A percentile compares a stretch with the other conserved stretches of the same genome.
phyloP scores from a whole-genome alignment of 2,888 invertebrate species.

The Steinernema carpocapsae region DNA sequence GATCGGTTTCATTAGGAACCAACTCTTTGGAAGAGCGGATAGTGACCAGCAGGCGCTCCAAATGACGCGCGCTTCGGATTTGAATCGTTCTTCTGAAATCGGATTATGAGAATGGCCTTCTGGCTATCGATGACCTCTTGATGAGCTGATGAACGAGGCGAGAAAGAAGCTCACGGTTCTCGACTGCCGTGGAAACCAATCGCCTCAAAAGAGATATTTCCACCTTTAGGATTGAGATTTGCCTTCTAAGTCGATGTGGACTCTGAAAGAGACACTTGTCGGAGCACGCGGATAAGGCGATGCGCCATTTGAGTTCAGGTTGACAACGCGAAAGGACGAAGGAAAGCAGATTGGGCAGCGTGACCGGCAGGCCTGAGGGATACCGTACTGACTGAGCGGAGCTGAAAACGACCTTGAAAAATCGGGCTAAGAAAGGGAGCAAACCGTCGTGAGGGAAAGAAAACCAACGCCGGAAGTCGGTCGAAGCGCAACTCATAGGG shows the following conservation, averaged over 20 bases:
- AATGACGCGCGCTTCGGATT: slow-evolving; percentile 2
- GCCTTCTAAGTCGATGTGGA: slow-evolving; percentile 29
- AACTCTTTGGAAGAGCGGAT: slow-evolving; percentile 1
- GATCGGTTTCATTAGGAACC: background rate
- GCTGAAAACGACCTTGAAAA: slow-evolving; percentile 25
- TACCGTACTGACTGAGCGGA: slow-evolving; percentile 41
- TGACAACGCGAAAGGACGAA: slow-evolving; percentile 46
- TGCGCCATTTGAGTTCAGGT: slow-evolving; percentile 46
- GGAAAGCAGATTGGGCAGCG: slow-evolving; percentile 51
- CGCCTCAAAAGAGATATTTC: slow-evolving; percentile 7
- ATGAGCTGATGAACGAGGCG: slow-evolving; percentile 32
- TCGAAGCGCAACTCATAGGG: slow-evolving; percentile 51
- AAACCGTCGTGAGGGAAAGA: slow-evolving; percentile 44
- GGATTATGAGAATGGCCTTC: background rate
- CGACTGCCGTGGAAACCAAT: background rate
- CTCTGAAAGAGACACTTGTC: slow-evolving; percentile 42
- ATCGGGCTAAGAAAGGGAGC: no score
- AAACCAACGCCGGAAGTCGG: slow-evolving; percentile 46
- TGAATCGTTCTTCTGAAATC: slow-evolving; percentile 10
- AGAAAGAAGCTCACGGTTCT: slow-evolving; percentile 5
- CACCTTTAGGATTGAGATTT: slow-evolving; percentile 13
- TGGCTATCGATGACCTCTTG: slow-evolving; percentile 31
- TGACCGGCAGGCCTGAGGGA: slow-evolving; percentile 45
- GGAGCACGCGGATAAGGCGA: slow-evolving; percentile 44
- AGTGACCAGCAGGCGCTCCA: background rate